Percentiles rank a stretch among this genome's conserved stretches.
Conservation (phyloP, 2,113 vertebrate genomes). For the Sinocyclocheilus anophthalmus region DNA sequence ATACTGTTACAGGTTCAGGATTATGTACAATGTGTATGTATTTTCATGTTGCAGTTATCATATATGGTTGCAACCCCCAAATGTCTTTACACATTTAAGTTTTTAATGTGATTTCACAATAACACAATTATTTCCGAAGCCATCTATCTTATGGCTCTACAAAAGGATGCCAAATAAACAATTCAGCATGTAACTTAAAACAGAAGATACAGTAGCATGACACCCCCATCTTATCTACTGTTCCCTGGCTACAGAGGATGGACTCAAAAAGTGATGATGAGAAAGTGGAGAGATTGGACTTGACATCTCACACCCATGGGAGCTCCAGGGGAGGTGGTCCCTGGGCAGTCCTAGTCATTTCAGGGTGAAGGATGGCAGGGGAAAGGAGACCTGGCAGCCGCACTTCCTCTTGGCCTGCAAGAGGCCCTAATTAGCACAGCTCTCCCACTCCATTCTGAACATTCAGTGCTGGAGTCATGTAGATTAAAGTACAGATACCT, state of each 20-base stretch:
- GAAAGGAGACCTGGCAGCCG: constrained; percentile 87
- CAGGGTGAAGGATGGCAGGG: constrained; percentile 83
- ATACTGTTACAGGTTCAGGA: no score
- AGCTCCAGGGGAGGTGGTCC: constrained; percentile 53
- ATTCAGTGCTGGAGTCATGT: neutral
- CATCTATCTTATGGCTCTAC: constrained; percentile 26
- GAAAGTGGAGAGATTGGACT: constrained; percentile 85
- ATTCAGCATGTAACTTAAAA: constrained; percentile 67
- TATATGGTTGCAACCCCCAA: neutral
- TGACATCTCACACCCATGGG: constrained; percentile 82
- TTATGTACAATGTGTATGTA: neutral
- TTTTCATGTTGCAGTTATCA: constrained; percentile 20
- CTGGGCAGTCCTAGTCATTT: constrained; percentile 72
- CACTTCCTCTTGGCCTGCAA: constrained; percentile 83
- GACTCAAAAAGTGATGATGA: constrained; percentile 68
- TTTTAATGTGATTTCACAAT: neutral
- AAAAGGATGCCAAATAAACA: constrained; percentile 74
- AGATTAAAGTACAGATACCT: neutral
- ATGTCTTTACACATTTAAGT: constrained; percentile 25
- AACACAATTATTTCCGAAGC: neutral
- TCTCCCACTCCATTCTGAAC: constrained; percentile 55
- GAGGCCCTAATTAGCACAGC: constrained; percentile 82
- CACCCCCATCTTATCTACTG: constrained; percentile 18
- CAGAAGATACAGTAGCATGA: constrained; percentile 50
- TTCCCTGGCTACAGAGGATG: constrained; percentile 3